Base-by-base conservation (phyloP, 2,113 vertebrate species). In the Prietella phreatophila region DNA sequence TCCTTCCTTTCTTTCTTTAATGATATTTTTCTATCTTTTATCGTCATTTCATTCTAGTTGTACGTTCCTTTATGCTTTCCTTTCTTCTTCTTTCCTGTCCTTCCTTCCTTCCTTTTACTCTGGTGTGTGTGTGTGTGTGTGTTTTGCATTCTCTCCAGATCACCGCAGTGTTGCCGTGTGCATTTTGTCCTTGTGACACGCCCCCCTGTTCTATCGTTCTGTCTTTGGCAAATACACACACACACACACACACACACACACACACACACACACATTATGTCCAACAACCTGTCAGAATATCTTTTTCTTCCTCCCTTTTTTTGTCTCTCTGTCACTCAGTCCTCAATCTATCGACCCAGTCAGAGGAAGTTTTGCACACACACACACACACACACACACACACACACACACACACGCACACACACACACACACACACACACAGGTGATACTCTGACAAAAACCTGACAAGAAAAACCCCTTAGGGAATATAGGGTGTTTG, bases 121-220 rank as follows among this genome's bases (percentile, higher is more conserved):
- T 8, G 1, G 10, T 78, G 75, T 39, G 81, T 63, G 69, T 53
- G 78, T 55, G 47, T 67, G 78, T 69, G 78, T 88, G 83, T 81
- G 91, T 88, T 93, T 88, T 91, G 89, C 91, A 94, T 93, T 93
- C 92, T 7, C 73, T 87, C 88, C 88, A 76, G 87, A 92, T 91
- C 91, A 91, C 93, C 92, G 93, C 92, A 92, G 91, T 90, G 83
- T 82, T 90, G 85, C 88, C 42, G 90, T 85, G 91, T 82, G 89
- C 73, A 22, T 91, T 73, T 93, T 93, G 92, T 93, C 92, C 92
- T 95, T 92, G 91, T 82, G 30, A 92, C 79, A 88, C 90, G 89
- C 85, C 83, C 75, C 82, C 85, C 84, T 73, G 82, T 73, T 75
- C 79, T 88, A 25, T n/a, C 30, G 10, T 25, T 89, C 67, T 86